Percentiles rank a stretch among this genome's conserved stretches.
Evolutionary conservation across 2,797 vertebrate species (phyloP).

Genomic region (Odontamblyopus lacepedii): DNA sequence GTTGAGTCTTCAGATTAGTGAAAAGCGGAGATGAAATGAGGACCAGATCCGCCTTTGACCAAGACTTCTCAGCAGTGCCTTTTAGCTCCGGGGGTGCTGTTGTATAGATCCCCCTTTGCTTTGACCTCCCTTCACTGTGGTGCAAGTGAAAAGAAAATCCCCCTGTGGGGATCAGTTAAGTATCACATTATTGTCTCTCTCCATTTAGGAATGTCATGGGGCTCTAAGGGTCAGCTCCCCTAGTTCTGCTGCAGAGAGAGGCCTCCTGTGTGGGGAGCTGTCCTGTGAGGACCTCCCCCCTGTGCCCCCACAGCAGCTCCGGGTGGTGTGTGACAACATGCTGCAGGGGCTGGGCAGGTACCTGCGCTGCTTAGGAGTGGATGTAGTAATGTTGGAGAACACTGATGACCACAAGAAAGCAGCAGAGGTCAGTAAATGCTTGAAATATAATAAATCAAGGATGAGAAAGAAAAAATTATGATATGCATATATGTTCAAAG

Average conservation of each 20-base stretch:
- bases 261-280: slow-evolving; percentile 54
- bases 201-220: slow-evolving; percentile 71
- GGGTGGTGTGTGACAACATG: slow-evolving; percentile 90
- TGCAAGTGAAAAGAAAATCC: slow-evolving; percentile 72
- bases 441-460: neutral
- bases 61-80: slow-evolving; percentile 57
- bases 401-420: slow-evolving; percentile 83
- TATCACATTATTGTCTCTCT: slow-evolving; percentile 75
- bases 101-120: slow-evolving; percentile 61
- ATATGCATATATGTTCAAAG: neutral
- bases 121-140: slow-evolving; percentile 57
- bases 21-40: slow-evolving; percentile 30
- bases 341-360: slow-evolving; percentile 87
- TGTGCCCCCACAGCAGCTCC: slow-evolving; percentile 76
- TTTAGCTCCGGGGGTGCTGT: slow-evolving; percentile 61
- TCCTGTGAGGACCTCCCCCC: slow-evolving; percentile 30
- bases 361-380: slow-evolving; percentile 85
- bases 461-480: neutral
- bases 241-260: slow-evolving; percentile 49
- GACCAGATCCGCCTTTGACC: slow-evolving; percentile 52
- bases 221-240: slow-evolving; percentile 65
- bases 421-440: slow-evolving; percentile 76
- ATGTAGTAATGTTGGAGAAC: slow-evolving; percentile 81
- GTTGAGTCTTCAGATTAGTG: slow-evolving; percentile 6
- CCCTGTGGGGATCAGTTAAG: slow-evolving; percentile 68